Evolutionary conservation across 30 jellyfish, hydroid and myxozoan species (phyloP), one percentile per base, ranked within the genome.

Genomic region (Hydractinia echinata): DNA sequence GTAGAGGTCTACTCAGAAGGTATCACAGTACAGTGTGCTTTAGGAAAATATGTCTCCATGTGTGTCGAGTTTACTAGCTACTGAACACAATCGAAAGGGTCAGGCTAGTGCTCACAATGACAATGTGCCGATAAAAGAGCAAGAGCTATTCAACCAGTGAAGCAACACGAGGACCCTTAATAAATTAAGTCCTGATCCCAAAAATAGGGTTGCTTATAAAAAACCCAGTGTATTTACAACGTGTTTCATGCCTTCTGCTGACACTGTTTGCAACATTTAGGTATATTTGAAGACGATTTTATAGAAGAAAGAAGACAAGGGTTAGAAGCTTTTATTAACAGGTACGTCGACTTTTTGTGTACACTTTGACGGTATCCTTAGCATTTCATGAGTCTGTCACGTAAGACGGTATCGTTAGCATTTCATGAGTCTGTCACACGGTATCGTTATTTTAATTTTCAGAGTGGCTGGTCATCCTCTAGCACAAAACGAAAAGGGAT

Each of bases 301-400:
- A 94, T 94, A 21, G 99, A 94, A 94, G 99, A 94, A 55, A 88
- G 99, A 62, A 81, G 99, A 53, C 96, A 94, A 79, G 99, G 99
- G 54, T 90, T 94, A 10, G 99, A 94, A 81, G 96, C 95, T n/a
- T 93, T 93, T 66, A 85, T 93, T 13, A 93, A 93, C 90, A 93
- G 93, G 99, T 93, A 62, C 4, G 44, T 30, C 44, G 44, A 30
- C 44, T 30, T 30, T 30, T 30, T 30, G 44, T 30, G 2, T 30
- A 30, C 44, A 30, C 44, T 30, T 30, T 30, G 44, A 58, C 69
- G 15, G 15, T 56, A 56, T 9, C 68, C n/a, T 11, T 58, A 58
- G 19, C 19, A 58, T 11, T 58, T 58, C 18, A 58, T 0, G 19
- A 3, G 69, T 11, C 69, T 58, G 44, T 30, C 44, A 30, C 44